phyloP scores from a whole-genome alignment of 2,888 invertebrate species.

The Tiliacea citrago region DNA sequence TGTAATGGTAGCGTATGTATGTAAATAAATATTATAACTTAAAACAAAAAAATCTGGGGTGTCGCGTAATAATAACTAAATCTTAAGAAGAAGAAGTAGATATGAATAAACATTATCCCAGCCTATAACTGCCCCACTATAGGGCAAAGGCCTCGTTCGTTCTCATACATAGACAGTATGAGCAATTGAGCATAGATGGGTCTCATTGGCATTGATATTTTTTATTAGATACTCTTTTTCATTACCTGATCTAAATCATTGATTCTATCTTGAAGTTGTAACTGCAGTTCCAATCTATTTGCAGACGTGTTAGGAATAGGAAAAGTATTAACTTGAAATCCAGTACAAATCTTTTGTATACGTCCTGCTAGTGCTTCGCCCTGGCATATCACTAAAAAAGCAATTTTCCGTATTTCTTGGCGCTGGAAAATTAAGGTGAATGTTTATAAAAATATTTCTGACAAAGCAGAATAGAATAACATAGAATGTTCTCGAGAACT shows the following conservation, averaged over 20 bases:
- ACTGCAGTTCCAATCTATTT: slow-evolving; percentile 94
- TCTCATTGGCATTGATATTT: not conserved
- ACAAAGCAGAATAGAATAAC: too few relatives aligned
- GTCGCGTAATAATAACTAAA: too few relatives aligned
- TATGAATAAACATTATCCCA: not conserved
- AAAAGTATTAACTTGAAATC: slow-evolving; percentile 96
- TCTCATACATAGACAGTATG: not conserved
- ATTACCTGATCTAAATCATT: slow-evolving; percentile 94
- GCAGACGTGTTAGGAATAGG: slow-evolving; percentile 95
- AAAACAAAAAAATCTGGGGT: too few relatives aligned
- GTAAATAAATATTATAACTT: too few relatives aligned
- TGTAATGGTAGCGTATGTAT: too few relatives aligned
- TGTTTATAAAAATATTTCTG: not conserved
- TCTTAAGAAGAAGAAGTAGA: too few relatives aligned
- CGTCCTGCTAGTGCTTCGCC: slow-evolving; percentile 95
- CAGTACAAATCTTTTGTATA: slow-evolving; percentile 96
- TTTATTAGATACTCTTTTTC: not conserved
- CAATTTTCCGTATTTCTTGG: slow-evolving; percentile 95
- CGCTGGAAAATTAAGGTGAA: slow-evolving; percentile 89
- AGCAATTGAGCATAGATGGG: too few relatives aligned
- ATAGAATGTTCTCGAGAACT: not conserved
- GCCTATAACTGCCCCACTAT: too few relatives aligned
- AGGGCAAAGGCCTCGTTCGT: too few relatives aligned
- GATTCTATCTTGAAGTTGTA: slow-evolving; percentile 94
- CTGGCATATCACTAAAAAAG: slow-evolving; percentile 95